Base-by-base conservation (phyloP, 2,797 vertebrate genomes). In the Paguma larvata region DNA sequence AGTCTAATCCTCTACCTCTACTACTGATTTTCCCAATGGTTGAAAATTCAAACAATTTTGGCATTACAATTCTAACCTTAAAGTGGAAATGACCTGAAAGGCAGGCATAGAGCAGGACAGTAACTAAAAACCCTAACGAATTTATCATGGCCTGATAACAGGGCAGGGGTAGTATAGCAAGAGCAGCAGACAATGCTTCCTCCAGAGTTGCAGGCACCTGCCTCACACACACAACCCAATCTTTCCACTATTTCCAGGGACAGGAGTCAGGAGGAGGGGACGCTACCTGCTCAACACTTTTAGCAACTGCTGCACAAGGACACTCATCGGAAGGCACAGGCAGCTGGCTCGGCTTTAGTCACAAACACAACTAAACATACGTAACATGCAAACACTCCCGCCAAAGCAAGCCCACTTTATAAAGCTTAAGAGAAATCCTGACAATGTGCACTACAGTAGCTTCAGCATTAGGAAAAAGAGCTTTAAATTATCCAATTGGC, bases 1-100 rank as follows among this genome's bases (percentile, higher is more conserved):
- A 79, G 34, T 89, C 34, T 67, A 89, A 89, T 94, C 3, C 41
- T 91, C 73, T 75, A n/a, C 53, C 27, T 96, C 16, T 91, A 34
- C 25, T 13, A 34, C 9, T 78, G 38, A 59, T 7, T 62, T 59
- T 34, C 77, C 21, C 11, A 10, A 8, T 62, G 3, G 51, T 78
- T 83, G 30, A 75, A 92, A 93, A 92, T 63, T 65, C 41, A 70
- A 32, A 14, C 41, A 44, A 48, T 80, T 68, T 18, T 85, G 44
- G 13, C 38, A 48, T 89, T 27, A 91, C 38, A 59, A 48, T 59
- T 68, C 67, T 75, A 86, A 92, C 3, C 27, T 82, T 82, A 94
- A 78, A 87, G 88, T 2, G 1, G 89, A 89, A 95, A 68, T 13
- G 14, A 59, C 5, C 1, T 44, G 51, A 96, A 86, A 80, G 11